phyloP scores from a whole-genome alignment of 2,113 vertebrate genomes.

The Urocitellus parryii region DNA sequence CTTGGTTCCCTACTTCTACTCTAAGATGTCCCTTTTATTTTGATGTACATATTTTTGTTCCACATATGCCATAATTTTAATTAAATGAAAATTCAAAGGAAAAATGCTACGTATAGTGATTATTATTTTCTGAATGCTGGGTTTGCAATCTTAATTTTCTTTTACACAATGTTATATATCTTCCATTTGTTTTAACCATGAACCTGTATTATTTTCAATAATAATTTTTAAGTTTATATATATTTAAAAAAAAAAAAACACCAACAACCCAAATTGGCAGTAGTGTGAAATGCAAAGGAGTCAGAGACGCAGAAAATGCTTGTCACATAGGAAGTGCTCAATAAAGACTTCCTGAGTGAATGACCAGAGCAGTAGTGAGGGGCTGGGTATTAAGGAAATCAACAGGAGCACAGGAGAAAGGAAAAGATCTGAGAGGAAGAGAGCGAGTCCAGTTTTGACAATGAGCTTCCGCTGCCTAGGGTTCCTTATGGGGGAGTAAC shows the following conservation, averaged over 20 bases:
- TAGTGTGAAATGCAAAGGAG: not conserved
- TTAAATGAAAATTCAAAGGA: constrained; percentile 24
- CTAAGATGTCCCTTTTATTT: no score
- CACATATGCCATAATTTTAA: not conserved
- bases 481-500: not conserved
- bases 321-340: not conserved
- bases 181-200: not conserved
- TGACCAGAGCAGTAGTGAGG: not conserved
- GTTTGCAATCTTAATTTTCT: constrained; percentile 24
- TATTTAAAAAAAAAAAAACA: not conserved
- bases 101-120: not conserved
- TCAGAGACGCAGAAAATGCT: not conserved
- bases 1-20: no score
- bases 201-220: not conserved
- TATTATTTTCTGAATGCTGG: not conserved
- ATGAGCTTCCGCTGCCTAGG: not conserved
- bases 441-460: not conserved
- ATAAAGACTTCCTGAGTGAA: not conserved
- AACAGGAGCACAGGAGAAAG: not conserved
- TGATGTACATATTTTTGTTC: not conserved
- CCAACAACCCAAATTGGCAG: not conserved
- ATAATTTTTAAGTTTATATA: not conserved
- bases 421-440: not conserved
- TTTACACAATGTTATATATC: not conserved
- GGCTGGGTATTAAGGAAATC: not conserved